Evolutionary conservation across 2,797 vertebrate genomes (phyloP).

Genomic region (Fratercula arctica): DNA sequence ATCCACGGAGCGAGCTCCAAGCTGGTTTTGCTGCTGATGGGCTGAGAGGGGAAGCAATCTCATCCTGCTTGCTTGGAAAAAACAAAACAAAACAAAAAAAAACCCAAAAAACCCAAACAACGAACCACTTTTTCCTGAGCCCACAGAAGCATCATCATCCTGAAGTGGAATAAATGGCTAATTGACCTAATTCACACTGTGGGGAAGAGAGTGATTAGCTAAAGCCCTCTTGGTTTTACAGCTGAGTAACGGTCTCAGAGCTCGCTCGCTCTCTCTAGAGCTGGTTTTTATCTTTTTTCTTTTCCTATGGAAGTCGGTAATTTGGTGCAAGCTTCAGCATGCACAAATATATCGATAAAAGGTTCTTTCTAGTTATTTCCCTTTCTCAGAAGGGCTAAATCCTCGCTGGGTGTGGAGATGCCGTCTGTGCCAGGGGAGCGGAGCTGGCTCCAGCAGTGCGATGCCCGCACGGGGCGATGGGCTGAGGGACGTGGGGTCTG

Average conservation of each 20-base stretch:
- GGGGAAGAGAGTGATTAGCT: background rate
- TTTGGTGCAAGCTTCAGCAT: background rate
- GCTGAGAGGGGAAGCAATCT: background rate
- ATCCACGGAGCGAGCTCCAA: background rate
- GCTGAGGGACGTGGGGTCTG: background rate
- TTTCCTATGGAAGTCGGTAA: background rate
- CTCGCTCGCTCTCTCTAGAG: background rate
- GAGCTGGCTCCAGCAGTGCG: background rate
- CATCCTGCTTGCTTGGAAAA: background rate
- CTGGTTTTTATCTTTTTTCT: background rate
- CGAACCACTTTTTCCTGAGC: background rate
- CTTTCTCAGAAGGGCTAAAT: background rate
- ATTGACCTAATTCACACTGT: constrained; percentile 7
- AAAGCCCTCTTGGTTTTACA: background rate
- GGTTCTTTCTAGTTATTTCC: background rate
- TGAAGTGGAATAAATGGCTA: constrained; percentile 30
- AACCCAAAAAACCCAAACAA: background rate
- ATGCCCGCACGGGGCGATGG: accelerated
- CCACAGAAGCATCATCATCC: background rate
- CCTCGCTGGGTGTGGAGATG: background rate
- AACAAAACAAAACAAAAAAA: background rate
- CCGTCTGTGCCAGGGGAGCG: background rate
- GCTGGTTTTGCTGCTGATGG: constrained; percentile 17
- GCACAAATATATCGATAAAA: accelerated
- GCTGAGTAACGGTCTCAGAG: background rate